A percentile compares a stretch with the other conserved stretches of the same genome.
Conservation (phyloP, 2,797 vertebrate genomes). For the Thripadectes ignobilis region DNA sequence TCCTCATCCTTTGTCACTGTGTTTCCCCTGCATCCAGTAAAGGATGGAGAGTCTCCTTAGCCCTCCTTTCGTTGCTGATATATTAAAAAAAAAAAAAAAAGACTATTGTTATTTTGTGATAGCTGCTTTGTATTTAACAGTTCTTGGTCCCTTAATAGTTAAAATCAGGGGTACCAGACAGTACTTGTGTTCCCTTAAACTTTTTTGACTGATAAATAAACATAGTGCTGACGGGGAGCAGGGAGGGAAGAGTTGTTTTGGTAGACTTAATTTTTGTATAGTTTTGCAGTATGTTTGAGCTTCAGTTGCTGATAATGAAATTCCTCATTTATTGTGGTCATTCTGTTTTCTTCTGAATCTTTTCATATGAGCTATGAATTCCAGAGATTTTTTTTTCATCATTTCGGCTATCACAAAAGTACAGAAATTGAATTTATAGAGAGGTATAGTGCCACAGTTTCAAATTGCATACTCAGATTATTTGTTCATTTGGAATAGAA, state of each 20-base stretch:
- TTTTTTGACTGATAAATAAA: neutral
- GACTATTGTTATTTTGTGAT: neutral
- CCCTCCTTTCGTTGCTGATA: neutral
- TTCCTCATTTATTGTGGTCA: neutral
- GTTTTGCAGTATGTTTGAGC: neutral
- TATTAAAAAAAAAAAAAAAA: neutral
- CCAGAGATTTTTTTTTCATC: neutral
- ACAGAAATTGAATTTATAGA: neutral
- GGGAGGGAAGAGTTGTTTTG: neutral
- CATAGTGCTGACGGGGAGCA: neutral
- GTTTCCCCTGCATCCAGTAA: neutral
- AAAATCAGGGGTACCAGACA: neutral
- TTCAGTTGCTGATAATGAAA: neutral
- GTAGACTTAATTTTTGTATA: neutral
- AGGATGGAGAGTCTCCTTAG: neutral
- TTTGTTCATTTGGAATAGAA: neutral
- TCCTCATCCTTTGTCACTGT: neutral
- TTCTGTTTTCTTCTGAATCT: neutral
- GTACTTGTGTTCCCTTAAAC: neutral
- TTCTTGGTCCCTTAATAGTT: neutral
- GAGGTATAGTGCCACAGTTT: neutral
- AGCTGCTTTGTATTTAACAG: neutral
- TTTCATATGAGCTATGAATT: neutral
- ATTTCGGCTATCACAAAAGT: neutral
- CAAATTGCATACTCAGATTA: neutral